Base-by-base conservation (phyloP, 1,140 invertebrate species). In the Aethina tumida region DNA sequence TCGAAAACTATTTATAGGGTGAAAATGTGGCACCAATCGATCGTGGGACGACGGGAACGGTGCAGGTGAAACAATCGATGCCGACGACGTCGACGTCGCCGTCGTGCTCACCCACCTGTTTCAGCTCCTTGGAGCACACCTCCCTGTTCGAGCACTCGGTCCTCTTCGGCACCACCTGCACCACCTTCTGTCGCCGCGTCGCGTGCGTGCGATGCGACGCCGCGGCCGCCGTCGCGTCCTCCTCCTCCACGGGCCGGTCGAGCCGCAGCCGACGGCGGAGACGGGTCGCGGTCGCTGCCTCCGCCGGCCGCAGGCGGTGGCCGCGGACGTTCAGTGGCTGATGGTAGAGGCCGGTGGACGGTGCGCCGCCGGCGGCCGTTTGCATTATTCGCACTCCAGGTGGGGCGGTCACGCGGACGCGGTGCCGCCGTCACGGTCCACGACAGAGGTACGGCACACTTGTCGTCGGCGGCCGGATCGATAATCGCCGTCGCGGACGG, bases 91-190 rank as follows among this genome's bases (percentile, higher is more conserved):
- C 14, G 15, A 6, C 4, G 1, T 2, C 9, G 7, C 7, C 8
- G n/a, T n/a, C n/a, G n/a, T n/a, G n/a, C n/a, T n/a, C n/a, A n/a
- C n/a, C n/a, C n/a, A n/a, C n/a, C 26, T 46, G 37, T 22, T 21
- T 45, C 26, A 48, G 28, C 26, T 40, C 14, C 15, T 44, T 46
- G 35, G 35, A 45, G 6, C 39, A 32, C 29, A 50, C 34, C 13
- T 47, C 33, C 7, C 22, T 12, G 31, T 43, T 44, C 34, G 20
- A 22, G 14, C 42, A 45, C 12, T 47, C 43, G 6, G 14, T 44
- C 19, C 44, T 35, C 34, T 36, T 15, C 9, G 38, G 22, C 13
- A 39, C 39, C 10, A 45, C 10, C 17, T 16, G 14, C 24, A 14
- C 29, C 18, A 16, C 12, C 14, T n/a, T n/a, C n/a, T n/a, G n/a